Evolutionary conservation across 2,888 invertebrate genomes (phyloP).

Genomic region (Leptogaster cylindrica): DNA sequence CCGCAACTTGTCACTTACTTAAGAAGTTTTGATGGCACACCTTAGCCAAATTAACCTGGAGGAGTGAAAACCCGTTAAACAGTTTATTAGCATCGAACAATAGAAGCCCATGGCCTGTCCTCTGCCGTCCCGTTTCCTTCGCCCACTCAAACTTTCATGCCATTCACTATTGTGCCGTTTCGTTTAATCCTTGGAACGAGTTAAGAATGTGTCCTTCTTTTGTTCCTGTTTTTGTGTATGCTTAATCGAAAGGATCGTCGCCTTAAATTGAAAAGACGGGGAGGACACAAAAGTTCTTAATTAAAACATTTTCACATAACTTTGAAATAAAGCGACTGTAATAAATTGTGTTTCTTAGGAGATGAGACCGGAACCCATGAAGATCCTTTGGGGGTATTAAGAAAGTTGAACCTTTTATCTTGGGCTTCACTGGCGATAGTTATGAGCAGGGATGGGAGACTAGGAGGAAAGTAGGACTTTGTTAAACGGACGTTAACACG

Average conservation of each 20-base stretch:
- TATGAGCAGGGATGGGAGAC: too few relatives aligned
- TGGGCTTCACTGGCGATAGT: too few relatives aligned
- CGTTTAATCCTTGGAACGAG: slow-evolving; percentile 24
- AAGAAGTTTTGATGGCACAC: slow-evolving; percentile 39
- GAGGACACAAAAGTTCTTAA: slow-evolving; percentile 48
- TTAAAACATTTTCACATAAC: slow-evolving; percentile 48
- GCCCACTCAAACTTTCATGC: too few relatives aligned
- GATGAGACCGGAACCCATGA: slow-evolving; percentile 2
- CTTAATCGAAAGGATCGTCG: slow-evolving; percentile 46
- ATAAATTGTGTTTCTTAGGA: slow-evolving; percentile 40
- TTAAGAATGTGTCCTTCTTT: slow-evolving; percentile 19
- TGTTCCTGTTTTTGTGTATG: slow-evolving; percentile 40
- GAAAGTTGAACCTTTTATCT: slow-evolving; percentile 35
- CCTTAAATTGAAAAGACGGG: slow-evolving; percentile 47
- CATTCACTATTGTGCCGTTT: slow-evolving; percentile 39
- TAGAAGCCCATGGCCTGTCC: slow-evolving; percentile 43
- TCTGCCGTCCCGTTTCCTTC: slow-evolving; percentile 34
- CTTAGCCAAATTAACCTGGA: slow-evolving; percentile 46
- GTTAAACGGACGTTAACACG: too few relatives aligned
- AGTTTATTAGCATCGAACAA: slow-evolving; percentile 47
- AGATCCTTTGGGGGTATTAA: neutral
- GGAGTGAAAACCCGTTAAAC: slow-evolving; percentile 46
- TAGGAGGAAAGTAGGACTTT: too few relatives aligned
- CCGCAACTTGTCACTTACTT: slow-evolving; percentile 41
- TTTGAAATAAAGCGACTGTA: slow-evolving; percentile 44